Percentiles rank a stretch among this genome's conserved stretches.
Evolutionary conservation across 2,113 vertebrate species (phyloP).

Genomic region (Leiothrix lutea): DNA sequence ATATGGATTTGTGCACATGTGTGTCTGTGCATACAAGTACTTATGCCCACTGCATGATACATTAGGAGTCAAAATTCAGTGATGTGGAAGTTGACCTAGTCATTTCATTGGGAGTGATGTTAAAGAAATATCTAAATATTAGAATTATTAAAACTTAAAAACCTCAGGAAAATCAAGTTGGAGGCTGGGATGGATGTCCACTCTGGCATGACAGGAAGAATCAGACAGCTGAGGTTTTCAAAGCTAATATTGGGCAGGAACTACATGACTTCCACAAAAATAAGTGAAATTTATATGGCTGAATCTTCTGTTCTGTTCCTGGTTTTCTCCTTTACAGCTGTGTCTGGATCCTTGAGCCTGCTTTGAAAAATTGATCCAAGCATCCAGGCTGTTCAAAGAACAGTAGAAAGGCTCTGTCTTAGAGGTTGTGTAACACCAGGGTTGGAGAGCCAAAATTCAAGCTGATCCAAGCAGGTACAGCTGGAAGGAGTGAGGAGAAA

Average conservation of each 20-base stretch:
- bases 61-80: not conserved
- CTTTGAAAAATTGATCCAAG: not conserved
- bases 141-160: not conserved
- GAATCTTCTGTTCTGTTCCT: not conserved
- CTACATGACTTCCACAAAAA: not conserved
- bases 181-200: not conserved
- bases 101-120: not conserved
- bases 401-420: not conserved
- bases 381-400: not conserved
- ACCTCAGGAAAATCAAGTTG: not conserved
- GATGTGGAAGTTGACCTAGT: not conserved
- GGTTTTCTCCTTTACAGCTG: not conserved
- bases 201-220: not conserved
- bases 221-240: not conserved
- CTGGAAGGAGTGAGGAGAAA: conserved; percentile 15
- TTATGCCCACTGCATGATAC: not conserved
- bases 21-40: not conserved
- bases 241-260: not conserved
- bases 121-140: not conserved
- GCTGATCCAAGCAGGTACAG: conserved; percentile 34
- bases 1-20: not conserved
- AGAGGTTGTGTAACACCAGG: not conserved
- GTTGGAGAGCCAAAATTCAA: not conserved
- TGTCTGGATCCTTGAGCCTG: not conserved
- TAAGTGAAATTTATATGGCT: not conserved